These are phyloP conservation scores for Haliaeetus leucogaster DNA, from an alignment of 2,113 vertebrate genomes.

Conservation along the genomic window DNA sequence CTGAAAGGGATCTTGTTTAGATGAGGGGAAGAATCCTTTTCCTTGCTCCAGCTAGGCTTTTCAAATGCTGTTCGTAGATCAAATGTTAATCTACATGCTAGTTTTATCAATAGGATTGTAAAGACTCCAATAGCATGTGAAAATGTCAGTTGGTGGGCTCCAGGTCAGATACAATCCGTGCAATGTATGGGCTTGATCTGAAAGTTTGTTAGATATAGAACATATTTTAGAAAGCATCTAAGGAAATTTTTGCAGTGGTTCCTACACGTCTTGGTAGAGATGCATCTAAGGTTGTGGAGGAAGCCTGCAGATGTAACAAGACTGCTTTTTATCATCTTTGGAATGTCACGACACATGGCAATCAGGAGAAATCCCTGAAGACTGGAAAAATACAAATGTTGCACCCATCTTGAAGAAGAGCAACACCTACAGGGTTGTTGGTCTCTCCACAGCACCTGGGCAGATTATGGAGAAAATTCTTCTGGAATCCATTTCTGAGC, in stretches of 20 bases:
- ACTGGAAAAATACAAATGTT: not conserved
- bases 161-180: not conserved
- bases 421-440: not conserved
- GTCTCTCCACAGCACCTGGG: not conserved
- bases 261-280: not conserved
- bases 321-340: not conserved
- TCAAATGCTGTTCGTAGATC: not conserved
- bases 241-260: not conserved
- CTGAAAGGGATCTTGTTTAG: not conserved
- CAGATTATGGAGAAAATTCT: not conserved
- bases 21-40: not conserved
- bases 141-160: not conserved
- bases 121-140: not conserved
- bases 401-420: not conserved
- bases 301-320: not conserved
- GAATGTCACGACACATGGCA: not conserved
- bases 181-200: not conserved
- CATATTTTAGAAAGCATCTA: not conserved
- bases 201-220: not conserved
- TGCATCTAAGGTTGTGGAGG: not conserved
- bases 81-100: not conserved
- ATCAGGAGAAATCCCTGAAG: not conserved
- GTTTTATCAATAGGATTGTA: not conserved
- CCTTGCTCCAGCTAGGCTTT: not conserved
- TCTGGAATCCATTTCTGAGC: not conserved